These are phyloP conservation scores for Sesamia nonagrioides DNA, from an alignment of 1,140 invertebrate species.

Conservation along the genomic window DNA sequence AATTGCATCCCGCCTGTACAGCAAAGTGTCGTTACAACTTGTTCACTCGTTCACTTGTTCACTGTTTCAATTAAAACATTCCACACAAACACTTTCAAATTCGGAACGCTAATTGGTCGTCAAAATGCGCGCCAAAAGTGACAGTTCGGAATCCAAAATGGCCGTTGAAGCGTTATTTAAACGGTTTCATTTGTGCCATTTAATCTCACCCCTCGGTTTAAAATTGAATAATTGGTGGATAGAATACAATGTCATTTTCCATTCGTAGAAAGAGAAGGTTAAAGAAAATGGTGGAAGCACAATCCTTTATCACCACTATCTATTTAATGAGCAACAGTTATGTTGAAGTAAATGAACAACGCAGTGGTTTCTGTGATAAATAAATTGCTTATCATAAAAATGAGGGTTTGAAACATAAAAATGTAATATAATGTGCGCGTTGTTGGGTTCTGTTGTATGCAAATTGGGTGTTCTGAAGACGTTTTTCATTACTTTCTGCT, in stretches of 20 bases:
- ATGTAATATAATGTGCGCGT: constrained; percentile 21
- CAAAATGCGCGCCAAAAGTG: constrained; percentile 56
- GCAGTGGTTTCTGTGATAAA: constrained; percentile 4
- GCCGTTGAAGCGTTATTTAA: constrained; percentile 51
- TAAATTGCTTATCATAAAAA: constrained; percentile 32
- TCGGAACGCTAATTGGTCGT: constrained; percentile 55
- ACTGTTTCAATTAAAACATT: constrained; percentile 55
- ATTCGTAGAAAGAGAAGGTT: constrained; percentile 11
- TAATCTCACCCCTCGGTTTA: constrained; percentile 50
- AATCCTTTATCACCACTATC: constrained; percentile 27
- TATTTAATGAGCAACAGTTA: constrained; percentile 20
- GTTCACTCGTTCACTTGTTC: constrained; percentile 55
- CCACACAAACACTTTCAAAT: constrained; percentile 53
- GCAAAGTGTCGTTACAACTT: constrained; percentile 61
- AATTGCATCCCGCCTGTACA: constrained; percentile 53
- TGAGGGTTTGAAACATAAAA: constrained; percentile 30
- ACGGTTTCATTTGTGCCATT: constrained; percentile 56
- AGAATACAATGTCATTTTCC: constrained; percentile 50
- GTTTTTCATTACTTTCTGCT: constrained; percentile 47
- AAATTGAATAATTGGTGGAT: constrained; percentile 58
- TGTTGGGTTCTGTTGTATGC: constrained; percentile 34
- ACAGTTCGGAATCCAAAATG: constrained; percentile 61
- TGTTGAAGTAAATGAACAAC: not conserved
- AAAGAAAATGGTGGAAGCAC: constrained; percentile 36
- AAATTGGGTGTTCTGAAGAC: constrained; percentile 36